These are phyloP conservation scores for Fragariocoptes setiger DNA, from an alignment of 1,140 invertebrate genomes.

Conservation along the genomic window DNA sequence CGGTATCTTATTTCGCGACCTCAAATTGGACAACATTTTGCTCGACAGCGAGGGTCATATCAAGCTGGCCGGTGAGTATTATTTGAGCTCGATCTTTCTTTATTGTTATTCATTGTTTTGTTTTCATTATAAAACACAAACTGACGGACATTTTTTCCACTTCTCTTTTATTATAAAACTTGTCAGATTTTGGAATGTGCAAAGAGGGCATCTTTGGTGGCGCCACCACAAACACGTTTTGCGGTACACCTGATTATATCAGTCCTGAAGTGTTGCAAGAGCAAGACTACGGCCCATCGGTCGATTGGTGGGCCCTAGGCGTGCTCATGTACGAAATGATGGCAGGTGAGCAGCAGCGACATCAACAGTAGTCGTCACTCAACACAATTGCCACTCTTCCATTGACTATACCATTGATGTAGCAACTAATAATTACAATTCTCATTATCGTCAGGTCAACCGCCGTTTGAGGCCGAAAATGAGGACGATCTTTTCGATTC, in stretches of 20 bases:
- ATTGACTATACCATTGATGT: too few species aligned
- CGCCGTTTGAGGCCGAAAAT: slow-evolving; percentile 95
- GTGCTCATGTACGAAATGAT: slow-evolving; percentile 98
- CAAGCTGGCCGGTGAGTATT: slow-evolving; percentile 87
- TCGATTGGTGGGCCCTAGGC: slow-evolving; percentile 78
- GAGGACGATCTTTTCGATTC: slow-evolving; percentile 97
- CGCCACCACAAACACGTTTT: slow-evolving; percentile 55
- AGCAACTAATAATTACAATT: too few species aligned
- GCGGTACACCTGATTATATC: slow-evolving; percentile 83
- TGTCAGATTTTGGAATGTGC: slow-evolving; percentile 95
- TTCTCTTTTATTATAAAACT: too few species aligned
- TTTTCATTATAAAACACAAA: too few species aligned
- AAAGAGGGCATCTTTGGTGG: slow-evolving; percentile 59
- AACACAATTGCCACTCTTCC: too few species aligned
- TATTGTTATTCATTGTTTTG: too few species aligned
- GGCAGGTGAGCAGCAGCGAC: slow-evolving; percentile 82
- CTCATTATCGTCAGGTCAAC: slow-evolving; percentile 42
- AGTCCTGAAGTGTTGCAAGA: slow-evolving; percentile 89
- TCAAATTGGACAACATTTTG: slow-evolving; percentile 95
- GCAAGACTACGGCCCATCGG: slow-evolving; percentile 78
- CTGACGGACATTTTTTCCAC: too few species aligned
- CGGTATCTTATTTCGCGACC: slow-evolving; percentile 56
- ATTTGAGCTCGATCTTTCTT: too few species aligned
- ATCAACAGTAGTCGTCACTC: too few species aligned
- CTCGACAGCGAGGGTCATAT: slow-evolving; percentile 90